Evolutionary conservation across 1,140 invertebrate species (phyloP), one percentile per base, ranked within the genome.

Genomic region (Zaprionus tsacasi): DNA sequence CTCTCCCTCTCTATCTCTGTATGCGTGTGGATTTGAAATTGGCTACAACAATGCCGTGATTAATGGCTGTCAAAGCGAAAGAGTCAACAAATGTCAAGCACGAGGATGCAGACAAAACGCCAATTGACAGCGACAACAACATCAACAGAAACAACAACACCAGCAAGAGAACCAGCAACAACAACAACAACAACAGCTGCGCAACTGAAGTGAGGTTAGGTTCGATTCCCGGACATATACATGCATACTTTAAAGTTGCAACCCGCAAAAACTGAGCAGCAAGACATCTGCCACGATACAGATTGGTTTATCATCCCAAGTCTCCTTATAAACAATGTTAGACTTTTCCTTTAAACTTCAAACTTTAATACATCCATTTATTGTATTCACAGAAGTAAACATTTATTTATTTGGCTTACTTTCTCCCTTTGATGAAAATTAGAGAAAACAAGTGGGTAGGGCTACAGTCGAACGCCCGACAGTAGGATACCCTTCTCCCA

Each of bases 11-110:
- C 27, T 21, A 12, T 12, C 35, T 10, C 63, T 70, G 75, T 81
- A 54, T 70, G 59, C 38, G 35, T 66, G 75, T 79, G 83, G 79
- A 88, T 87, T 86, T 79, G 69, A 70, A 89, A 89, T 85, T 90
- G 85, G 81, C 81, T 85, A 82, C 85, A 81, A 88, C 86, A 90
- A 90, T 90, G 86, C 68, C 81, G 71, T 90, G 85, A 87, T 88
- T 88, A 87, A 87, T 87, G 83, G 82, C 82, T 86, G 82, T 87
- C 82, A 87, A 87, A 87, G 83, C 82, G 82, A 86, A 87, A 87
- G 82, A 87, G 82, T 87, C 82, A 87, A 87, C 82, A 87, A 87
- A 87, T 87, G 82, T 87, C 82, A 87, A 63, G 65, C 81, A 43
- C 57, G 35, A 70, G 38, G 25, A 38, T 57, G 33, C 67, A 58